Base-by-base conservation (phyloP, 2,888 invertebrate genomes). In the Trypoxylon attenuatum region DNA sequence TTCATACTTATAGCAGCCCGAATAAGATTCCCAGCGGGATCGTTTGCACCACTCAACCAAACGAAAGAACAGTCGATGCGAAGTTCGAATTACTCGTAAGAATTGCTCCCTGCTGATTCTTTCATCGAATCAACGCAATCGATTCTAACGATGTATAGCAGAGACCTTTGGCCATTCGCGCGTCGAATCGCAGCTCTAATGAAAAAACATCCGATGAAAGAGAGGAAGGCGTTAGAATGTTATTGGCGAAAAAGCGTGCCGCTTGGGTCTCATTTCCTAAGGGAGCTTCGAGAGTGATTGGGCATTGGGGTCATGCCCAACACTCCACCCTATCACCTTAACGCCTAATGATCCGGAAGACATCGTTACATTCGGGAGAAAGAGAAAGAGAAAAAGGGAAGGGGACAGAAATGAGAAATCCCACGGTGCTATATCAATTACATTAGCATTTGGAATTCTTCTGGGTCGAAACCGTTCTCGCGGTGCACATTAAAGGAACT, bases 261-360 rank as follows among this genome's bases (percentile, higher is more conserved):
- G 63, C 61, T 46, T 69, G 55, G 61, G 57, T 59, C 56, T 66
- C 47, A 66, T 76, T 76, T 72, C 59, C 74, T 69, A 38, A 42
- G 73, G 69, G 73, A 69, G 43, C 33, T 29, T 29, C 55, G 61
- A 64, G 61, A 72, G 57, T 56, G 56, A 76, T 69, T 61, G 66
- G 54, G 25, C 57, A 27, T 49, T 42, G 27, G 46, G 56, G 49
- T 60, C 52, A 59, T 51, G 57, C 58, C 59, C 62, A 53, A 74
- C 61, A 45, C 61, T 57, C 49, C 62, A 42, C 62, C 64, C 75
- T 62, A 60, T 62, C 50, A 47, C 58, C 55, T 74, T 57, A 62
- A 58, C n/a, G n/a, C 64, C 53, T 60, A 75, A 71, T 75, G 68
- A 54, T 45, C 59, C 57, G 68, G 57, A 75, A 71, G 56, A 18